Conservation (phyloP, 2,888 invertebrate species). For the Drosophila atroscutellata region DNA sequence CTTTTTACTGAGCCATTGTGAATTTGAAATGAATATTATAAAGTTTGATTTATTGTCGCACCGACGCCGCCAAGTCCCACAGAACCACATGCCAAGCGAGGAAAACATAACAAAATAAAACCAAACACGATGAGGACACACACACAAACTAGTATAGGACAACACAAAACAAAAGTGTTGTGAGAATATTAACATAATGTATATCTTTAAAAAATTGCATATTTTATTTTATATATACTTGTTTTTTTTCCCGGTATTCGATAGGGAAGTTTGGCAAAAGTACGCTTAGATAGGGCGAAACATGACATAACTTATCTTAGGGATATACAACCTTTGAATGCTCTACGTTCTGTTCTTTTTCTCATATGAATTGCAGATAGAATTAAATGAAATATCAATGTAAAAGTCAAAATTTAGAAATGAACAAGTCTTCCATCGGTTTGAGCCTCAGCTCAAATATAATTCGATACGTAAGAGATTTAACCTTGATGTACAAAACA, state of each 20-base stretch:
- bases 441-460: background rate
- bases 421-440: background rate
- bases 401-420: background rate
- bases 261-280: constrained; percentile 59
- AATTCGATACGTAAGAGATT: background rate
- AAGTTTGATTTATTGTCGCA: constrained; percentile 78
- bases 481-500: background rate
- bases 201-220: constrained; percentile 43
- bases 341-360: background rate
- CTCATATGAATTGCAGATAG: background rate
- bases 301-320: background rate
- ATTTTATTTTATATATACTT: constrained; percentile 25
- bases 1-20: constrained; percentile 50
- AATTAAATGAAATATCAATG: background rate
- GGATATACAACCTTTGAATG: background rate
- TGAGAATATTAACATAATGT: constrained; percentile 72
- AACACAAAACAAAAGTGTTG: constrained; percentile 49
- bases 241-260: constrained; percentile 19
- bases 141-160: constrained; percentile 9
- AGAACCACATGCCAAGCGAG: constrained; percentile 37
- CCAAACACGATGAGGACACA: constrained; percentile 11
- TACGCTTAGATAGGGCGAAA: constrained; percentile 26
- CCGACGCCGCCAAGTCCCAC: constrained; percentile 66
- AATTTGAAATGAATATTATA: constrained; percentile 77
- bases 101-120: constrained; percentile 34